Evolutionary conservation across 2,888 invertebrate species (phyloP), one percentile per base, ranked within the genome.

Genomic region (Tetropium fuscum): DNA sequence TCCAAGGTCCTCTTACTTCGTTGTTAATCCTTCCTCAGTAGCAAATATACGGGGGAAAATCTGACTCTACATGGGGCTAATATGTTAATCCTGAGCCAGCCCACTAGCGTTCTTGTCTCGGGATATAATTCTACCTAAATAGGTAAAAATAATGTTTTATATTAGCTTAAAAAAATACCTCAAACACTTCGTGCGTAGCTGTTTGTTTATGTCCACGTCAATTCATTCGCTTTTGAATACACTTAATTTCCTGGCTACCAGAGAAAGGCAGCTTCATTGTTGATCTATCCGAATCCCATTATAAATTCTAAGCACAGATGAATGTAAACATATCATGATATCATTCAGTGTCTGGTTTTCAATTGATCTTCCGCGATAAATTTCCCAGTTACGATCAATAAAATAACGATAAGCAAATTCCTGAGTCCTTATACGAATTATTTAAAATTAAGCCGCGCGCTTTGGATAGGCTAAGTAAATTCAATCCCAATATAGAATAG

Each of bases 351-450:
- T 55, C 47, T 60, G 47, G 60, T 64, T 63, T 68, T 53, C 48
- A 60, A 59, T 65, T 63, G 70, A 72, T 70, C 64, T 64, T 57
- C 51, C 44, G 55, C 68, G 68, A 71, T 71, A 71, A 71, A 70
- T 70, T 63, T 54, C 49, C 60, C 41, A 30, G 55, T 53, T 54
- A 60, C 60, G 66, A 71, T 71, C 71, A 68, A 71, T 71, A 71
- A 71, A 69, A 66, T 68, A 67, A 63, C 68, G 71, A 71, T 71
- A 71, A 71, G 71, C 69, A 68, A 71, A 69, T 71, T 63, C 66
- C 67, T 51, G 19, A 56, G 48, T 53, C 71, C 69, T 61, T 70
- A 69, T 70, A 69, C 27, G 69, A 69, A 57, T 66, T 55, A 58
- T 66, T 70, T 67, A 63, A 71, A 71, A 70, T 71, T 66, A 55